phyloP scores from a whole-genome alignment of 1,140 invertebrate genomes.

The Bombus haemorrhoidalis region DNA sequence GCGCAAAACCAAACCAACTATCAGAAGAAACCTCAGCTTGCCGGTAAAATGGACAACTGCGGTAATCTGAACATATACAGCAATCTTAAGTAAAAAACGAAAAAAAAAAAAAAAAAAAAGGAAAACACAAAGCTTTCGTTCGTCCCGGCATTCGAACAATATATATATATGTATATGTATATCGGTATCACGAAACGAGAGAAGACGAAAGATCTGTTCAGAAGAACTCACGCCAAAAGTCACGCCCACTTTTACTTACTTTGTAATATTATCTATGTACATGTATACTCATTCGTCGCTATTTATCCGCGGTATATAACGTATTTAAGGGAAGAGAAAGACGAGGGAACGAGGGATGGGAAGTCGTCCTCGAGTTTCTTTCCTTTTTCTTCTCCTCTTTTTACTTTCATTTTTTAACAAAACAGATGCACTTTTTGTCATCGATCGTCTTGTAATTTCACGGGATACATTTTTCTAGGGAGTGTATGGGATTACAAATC shows the following conservation, averaged over 20 bases:
- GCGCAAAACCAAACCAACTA: slow-evolving; percentile 78
- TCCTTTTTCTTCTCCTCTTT: neutral
- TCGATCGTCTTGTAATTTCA: slow-evolving; percentile 53
- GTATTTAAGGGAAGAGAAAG: slow-evolving; percentile 16
- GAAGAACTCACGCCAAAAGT: slow-evolving; percentile 33
- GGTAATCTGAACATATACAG: slow-evolving; percentile 61
- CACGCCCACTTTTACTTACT: slow-evolving; percentile 61
- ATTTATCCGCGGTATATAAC: slow-evolving; percentile 35
- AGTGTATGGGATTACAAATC: slow-evolving; percentile 73
- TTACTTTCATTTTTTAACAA: neutral
- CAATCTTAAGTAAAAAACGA: slow-evolving; percentile 49
- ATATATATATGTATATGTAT: slow-evolving; percentile 21
- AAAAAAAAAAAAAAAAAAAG: neutral
- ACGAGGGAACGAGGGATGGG: neutral
- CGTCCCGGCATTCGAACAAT: slow-evolving; percentile 40
- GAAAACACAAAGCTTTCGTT: slow-evolving; percentile 34
- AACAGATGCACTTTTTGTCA: slow-evolving; percentile 27
- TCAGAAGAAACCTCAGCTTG: slow-evolving; percentile 66
- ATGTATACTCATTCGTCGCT: slow-evolving; percentile 34
- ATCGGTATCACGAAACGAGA: slow-evolving; percentile 23
- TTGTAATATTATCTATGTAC: slow-evolving; percentile 29
- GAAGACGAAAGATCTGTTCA: slow-evolving; percentile 38
- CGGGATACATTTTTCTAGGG: slow-evolving; percentile 59
- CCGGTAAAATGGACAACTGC: slow-evolving; percentile 42
- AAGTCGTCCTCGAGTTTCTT: neutral